Conservation (phyloP, 2,888 invertebrate genomes). For the Epinotia nisella region DNA sequence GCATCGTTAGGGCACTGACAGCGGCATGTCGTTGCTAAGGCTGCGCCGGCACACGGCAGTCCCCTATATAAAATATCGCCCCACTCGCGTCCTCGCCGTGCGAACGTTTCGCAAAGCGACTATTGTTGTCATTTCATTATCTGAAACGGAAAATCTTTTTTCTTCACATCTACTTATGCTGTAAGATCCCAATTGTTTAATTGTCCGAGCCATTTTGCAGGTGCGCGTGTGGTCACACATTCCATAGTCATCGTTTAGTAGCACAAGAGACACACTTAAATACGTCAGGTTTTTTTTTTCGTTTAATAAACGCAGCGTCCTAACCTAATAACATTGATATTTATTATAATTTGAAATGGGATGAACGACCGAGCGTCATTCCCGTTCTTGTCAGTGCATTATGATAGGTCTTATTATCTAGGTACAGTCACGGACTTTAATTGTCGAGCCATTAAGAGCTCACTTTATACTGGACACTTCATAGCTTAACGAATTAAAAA, state of each 20-base stretch:
- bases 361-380: no score
- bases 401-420: no score
- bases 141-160: slow-evolving; percentile 85
- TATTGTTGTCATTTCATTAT: slow-evolving; percentile 84
- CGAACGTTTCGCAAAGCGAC: slow-evolving; percentile 77
- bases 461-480: no score
- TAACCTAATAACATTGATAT: no score
- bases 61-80: slow-evolving; percentile 83
- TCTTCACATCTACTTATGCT: slow-evolving; percentile 71
- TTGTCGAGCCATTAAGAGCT: no score
- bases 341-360: background rate
- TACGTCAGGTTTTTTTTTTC: background rate
- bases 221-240: slow-evolving; percentile 64
- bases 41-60: slow-evolving; percentile 68
- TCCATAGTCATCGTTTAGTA: slow-evolving; percentile 46
- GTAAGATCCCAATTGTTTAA: slow-evolving; percentile 82
- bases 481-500: no score
- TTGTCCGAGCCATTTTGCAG: slow-evolving; percentile 72
- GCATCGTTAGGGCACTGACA: slow-evolving; percentile 74
- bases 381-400: no score
- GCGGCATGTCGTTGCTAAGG: slow-evolving; percentile 79
- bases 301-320: background rate
- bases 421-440: no score
- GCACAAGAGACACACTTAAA: slow-evolving; percentile 4
- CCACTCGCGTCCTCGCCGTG: slow-evolving; percentile 77